Conservation (phyloP, 2,113 vertebrate genomes). For the Macrotus californicus region DNA sequence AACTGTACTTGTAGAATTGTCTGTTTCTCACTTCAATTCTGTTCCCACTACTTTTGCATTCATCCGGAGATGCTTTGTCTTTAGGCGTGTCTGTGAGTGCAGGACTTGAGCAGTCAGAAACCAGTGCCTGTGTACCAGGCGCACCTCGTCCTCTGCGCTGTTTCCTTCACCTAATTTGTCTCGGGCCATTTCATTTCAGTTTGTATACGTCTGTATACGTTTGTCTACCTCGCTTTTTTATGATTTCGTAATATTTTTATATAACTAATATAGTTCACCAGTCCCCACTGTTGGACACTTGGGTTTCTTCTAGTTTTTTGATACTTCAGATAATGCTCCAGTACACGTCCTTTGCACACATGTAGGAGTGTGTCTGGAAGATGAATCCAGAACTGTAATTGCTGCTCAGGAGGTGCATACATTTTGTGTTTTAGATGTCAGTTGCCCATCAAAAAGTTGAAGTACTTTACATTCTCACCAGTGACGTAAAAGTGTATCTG, state of each 20-base stretch:
- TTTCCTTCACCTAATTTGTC: neutral
- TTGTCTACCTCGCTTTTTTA: neutral
- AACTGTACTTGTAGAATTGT: neutral
- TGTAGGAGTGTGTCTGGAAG: neutral
- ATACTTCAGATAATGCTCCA: neutral
- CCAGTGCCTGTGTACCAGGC: neutral
- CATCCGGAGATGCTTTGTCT: neutral
- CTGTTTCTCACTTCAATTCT: neutral
- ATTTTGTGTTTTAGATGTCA: neutral
- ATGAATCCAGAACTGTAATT: neutral
- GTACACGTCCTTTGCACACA: neutral
- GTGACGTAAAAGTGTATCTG: neutral
- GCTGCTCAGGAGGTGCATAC: neutral
- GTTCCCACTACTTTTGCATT: neutral
- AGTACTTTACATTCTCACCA: neutral
- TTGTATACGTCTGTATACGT: neutral
- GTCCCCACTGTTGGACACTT: neutral
- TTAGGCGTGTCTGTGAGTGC: neutral
- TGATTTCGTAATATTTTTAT: neutral
- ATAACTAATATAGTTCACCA: neutral
- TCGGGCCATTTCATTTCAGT: neutral
- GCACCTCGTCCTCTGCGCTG: neutral
- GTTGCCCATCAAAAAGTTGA: neutral
- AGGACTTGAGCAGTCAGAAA: neutral
- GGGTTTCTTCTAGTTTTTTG: constrained; percentile 1